Evolutionary conservation across 2,888 invertebrate species (phyloP).

Genomic region (Proisotoma minuta): DNA sequence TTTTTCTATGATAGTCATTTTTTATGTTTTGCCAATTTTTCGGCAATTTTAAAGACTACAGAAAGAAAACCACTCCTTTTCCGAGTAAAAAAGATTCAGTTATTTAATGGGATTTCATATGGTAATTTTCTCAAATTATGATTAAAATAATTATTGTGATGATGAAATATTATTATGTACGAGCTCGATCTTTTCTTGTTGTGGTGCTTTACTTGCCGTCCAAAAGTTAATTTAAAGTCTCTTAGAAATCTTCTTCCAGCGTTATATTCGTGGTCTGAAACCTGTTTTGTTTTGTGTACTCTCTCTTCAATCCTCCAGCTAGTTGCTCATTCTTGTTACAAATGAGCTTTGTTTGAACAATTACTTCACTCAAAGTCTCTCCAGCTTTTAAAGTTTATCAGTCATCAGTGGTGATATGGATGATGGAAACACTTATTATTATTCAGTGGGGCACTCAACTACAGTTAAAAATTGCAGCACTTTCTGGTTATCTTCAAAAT

Average conservation of each 20-base stretch:
- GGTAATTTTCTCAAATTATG: slow-evolving; percentile 13
- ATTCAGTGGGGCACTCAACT: not conserved
- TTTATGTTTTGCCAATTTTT: slow-evolving; percentile 10
- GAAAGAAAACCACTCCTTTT: slow-evolving; percentile 8
- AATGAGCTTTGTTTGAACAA: slow-evolving; percentile 16
- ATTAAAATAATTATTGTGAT: slow-evolving; percentile 16
- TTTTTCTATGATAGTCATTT: not conserved
- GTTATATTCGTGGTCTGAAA: slow-evolving; percentile 11
- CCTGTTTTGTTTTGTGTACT: slow-evolving; percentile 16
- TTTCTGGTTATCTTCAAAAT: no score
- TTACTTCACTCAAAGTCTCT: no score
- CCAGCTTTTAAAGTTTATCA: slow-evolving; percentile 12
- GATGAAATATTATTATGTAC: slow-evolving; percentile 7
- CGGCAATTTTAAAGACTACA: slow-evolving; percentile 1
- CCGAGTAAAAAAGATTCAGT: not conserved
- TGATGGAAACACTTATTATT: slow-evolving; percentile 9
- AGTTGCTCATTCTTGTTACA: slow-evolving; percentile 13
- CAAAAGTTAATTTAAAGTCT: not conserved
- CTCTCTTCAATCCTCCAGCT: no score
- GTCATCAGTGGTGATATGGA: slow-evolving; percentile 13
- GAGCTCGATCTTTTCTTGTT: not conserved
- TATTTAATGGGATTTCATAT: slow-evolving; percentile 16
- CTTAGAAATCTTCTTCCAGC: not conserved
- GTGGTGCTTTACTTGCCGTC: not conserved
- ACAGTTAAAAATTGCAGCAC: no score